phyloP scores from a whole-genome alignment of 2,888 invertebrate genomes.

The Drosophila greeni region DNA sequence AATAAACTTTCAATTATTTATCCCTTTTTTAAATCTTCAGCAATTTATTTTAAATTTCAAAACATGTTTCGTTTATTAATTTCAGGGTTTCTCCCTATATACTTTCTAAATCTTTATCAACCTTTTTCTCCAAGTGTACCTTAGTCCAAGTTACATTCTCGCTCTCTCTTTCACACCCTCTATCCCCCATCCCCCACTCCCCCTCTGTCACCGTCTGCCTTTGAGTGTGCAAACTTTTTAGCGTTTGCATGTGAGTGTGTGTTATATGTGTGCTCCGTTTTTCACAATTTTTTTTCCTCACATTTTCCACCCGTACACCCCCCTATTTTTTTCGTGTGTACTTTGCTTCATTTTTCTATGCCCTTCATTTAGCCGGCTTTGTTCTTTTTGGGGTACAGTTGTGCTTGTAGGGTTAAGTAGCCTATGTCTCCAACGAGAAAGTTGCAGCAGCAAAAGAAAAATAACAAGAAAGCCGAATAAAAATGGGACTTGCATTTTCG shows the following conservation, averaged over 20 bases:
- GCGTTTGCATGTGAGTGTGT: constrained; percentile 22
- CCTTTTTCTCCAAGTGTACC: constrained; percentile 23
- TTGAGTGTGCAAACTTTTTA: constrained; percentile 69
- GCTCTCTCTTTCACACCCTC: constrained; percentile 32
- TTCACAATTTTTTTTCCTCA: constrained; percentile 23
- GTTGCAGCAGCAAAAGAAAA: constrained; percentile 20
- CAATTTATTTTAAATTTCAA: too few species aligned
- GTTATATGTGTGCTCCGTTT: constrained; percentile 17
- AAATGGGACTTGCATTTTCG: not conserved
- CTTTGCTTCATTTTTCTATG: constrained; percentile 60
- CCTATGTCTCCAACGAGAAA: constrained; percentile 23
- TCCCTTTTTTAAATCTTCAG: too few species aligned
- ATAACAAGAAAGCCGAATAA: not conserved
- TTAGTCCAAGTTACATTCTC: constrained; percentile 54
- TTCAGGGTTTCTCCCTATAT: too few species aligned
- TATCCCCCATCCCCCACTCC: constrained; percentile 23
- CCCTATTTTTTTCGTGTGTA: constrained; percentile 34
- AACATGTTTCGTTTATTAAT: not conserved
- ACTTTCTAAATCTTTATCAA: not conserved
- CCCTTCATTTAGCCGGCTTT: constrained; percentile 68
- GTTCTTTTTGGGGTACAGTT: constrained; percentile 69
- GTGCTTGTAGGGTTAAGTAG: constrained; percentile 62
- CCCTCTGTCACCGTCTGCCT: constrained; percentile 53
- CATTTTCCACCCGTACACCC: constrained; percentile 16
- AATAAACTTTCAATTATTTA: too few species aligned